Percentiles rank a stretch among this genome's conserved stretches.
phyloP scores from a whole-genome alignment of 2,888 invertebrate species.

The Drosophila neonasuta region DNA sequence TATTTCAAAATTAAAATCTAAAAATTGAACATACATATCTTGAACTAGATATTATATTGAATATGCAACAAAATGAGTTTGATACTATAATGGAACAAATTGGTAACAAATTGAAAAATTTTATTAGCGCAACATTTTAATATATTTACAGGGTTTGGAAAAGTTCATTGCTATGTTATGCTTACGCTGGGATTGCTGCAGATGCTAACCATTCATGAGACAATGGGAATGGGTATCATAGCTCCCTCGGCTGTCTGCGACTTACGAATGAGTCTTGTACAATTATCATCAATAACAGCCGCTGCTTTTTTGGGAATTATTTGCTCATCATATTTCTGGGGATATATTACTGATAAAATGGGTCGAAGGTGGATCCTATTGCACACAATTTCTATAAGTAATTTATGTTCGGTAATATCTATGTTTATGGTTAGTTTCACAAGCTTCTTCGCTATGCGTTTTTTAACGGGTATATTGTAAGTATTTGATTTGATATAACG shows the following conservation, averaged over 20 bases:
- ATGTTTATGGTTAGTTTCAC: conserved; percentile 60
- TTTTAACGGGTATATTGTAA: conserved; percentile 69
- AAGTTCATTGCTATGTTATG: conserved; percentile 49
- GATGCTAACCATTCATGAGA: conserved; percentile 63
- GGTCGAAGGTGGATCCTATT: conserved; percentile 64
- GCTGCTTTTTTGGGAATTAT: conserved; percentile 61
- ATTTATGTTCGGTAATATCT: conserved; percentile 51
- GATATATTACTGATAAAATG: conserved; percentile 59
- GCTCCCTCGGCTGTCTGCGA: conserved; percentile 59
- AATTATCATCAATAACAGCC: conserved; percentile 40
- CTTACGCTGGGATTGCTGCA: conserved; percentile 57
- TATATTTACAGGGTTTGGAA: conserved; percentile 52
- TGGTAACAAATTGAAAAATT: conserved; percentile 34
- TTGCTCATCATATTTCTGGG: conserved; percentile 65
- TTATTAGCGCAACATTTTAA: too few species aligned
- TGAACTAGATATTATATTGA: conserved; percentile 4
- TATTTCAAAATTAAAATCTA: background rate
- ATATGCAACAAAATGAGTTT: conserved; percentile 35
- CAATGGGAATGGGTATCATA: conserved; percentile 67
- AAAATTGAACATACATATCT: background rate
- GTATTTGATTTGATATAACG: conserved; percentile 15
- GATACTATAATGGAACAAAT: conserved; percentile 56
- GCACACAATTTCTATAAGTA: conserved; percentile 50
- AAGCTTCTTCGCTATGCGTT: conserved; percentile 57
- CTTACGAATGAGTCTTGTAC: conserved; percentile 46